Percentiles rank a stretch among this genome's conserved stretches.
Conservation (phyloP, 2,113 vertebrate genomes). For the Corapipo altera region DNA sequence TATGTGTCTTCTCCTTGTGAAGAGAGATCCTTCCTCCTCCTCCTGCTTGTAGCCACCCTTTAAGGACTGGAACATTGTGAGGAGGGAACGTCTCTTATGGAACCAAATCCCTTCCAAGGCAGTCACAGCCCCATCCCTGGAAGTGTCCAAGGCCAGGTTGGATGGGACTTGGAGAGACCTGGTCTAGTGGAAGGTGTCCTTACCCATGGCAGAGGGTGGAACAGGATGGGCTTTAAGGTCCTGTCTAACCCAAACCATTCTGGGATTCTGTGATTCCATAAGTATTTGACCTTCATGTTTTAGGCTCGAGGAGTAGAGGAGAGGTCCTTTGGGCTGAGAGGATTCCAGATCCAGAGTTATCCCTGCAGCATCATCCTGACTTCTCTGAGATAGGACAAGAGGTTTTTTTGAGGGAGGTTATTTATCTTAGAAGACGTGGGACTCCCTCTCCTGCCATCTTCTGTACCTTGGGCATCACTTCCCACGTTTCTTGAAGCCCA, state of each 20-base stretch:
- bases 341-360: background rate
- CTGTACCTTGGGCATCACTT: too few species aligned
- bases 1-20: background rate
- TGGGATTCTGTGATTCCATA: too few species aligned
- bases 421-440: background rate
- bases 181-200: background rate
- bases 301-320: background rate
- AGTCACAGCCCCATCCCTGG: background rate
- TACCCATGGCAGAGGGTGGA: background rate
- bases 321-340: background rate
- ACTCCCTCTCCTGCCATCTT: background rate
- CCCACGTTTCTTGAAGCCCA: too few species aligned
- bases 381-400: too few species aligned
- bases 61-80: background rate
- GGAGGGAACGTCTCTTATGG: background rate
- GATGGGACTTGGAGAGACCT: background rate
- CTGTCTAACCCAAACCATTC: too few species aligned
- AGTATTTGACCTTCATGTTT: background rate
- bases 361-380: background rate
- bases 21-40: background rate
- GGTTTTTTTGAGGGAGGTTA: accelerated
- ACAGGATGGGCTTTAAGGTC: background rate
- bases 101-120: background rate
- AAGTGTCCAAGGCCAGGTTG: accelerated
- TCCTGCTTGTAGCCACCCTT: background rate